These are phyloP conservation scores for Belgica antarctica DNA, from an alignment of 2,888 invertebrate genomes.

Conservation along the genomic window DNA sequence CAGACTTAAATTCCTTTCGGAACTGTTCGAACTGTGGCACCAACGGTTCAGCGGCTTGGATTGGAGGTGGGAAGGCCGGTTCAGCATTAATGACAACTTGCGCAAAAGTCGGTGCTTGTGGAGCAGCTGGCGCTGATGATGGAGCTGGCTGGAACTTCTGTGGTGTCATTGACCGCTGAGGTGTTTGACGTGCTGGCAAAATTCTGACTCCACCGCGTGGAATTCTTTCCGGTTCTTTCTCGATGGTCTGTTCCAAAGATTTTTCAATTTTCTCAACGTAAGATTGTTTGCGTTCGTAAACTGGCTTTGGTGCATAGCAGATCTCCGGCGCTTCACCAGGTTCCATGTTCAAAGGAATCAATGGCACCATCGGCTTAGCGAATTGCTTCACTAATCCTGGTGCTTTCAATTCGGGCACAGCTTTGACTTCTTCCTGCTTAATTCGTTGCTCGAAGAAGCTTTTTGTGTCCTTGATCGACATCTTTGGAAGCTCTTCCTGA, in stretches of 20 bases:
- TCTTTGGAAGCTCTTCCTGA: conserved; percentile 49
- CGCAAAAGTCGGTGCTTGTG: conserved; percentile 49
- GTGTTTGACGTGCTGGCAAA: conserved; percentile 55
- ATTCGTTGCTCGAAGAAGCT: conserved; percentile 49
- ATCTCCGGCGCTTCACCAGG: conserved; percentile 70
- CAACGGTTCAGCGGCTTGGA: conserved; percentile 46
- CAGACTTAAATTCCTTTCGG: not conserved
- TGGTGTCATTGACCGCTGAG: conserved; percentile 50
- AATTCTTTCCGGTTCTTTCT: conserved; percentile 58
- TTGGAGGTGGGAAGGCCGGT: conserved; percentile 54
- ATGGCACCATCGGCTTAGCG: conserved; percentile 56
- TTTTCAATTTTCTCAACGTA: conserved; percentile 61
- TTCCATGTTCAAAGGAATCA: conserved; percentile 57
- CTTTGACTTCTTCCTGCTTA: conserved; percentile 45
- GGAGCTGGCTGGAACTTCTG: conserved; percentile 51
- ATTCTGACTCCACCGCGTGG: conserved; percentile 59
- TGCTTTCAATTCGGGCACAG: conserved; percentile 54
- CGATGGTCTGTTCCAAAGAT: conserved; percentile 57
- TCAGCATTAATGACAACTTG: conserved; percentile 58
- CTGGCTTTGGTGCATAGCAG: conserved; percentile 60
- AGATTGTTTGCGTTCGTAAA: conserved; percentile 56
- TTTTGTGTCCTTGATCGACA: conserved; percentile 49
- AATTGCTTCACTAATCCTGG: conserved; percentile 57
- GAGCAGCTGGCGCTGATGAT: conserved; percentile 45
- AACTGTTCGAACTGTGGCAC: not conserved